phyloP scores from a whole-genome alignment of 1,140 invertebrate genomes.

The Cydia pomonella region DNA sequence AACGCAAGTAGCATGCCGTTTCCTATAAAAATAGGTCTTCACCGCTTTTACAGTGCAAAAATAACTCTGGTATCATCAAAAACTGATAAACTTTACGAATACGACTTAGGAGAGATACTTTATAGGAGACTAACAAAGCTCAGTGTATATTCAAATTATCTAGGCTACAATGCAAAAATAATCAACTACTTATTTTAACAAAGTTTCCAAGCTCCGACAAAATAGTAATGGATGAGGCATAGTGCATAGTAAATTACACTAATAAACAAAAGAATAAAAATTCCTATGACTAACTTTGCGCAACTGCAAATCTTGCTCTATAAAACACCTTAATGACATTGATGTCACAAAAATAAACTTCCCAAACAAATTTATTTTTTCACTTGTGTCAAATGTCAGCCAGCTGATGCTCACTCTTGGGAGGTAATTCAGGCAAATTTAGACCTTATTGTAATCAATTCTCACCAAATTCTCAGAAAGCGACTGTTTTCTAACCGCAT shows the following conservation, averaged over 20 bases:
- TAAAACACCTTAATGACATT: slow-evolving; percentile 20
- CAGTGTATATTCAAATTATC: neutral
- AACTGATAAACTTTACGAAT: slow-evolving; percentile 27
- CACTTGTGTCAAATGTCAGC: neutral
- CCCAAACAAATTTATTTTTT: slow-evolving; percentile 14
- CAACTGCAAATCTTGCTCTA: neutral
- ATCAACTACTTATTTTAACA: neutral
- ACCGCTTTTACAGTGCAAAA: slow-evolving; percentile 25
- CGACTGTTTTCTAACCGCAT: neutral
- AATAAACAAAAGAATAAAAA: neutral
- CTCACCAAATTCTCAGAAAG: neutral
- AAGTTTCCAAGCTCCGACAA: neutral
- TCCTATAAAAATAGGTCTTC: slow-evolving; percentile 31
- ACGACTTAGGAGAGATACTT: neutral
- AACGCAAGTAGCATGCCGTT: slow-evolving; percentile 10
- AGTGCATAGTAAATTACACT: neutral
- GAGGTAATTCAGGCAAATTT: neutral
- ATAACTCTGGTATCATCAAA: slow-evolving; percentile 30
- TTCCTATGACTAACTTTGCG: slow-evolving; percentile 23
- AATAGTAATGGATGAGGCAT: neutral
- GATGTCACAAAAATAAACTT: slow-evolving; percentile 27
- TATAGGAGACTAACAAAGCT: neutral
- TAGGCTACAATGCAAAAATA: neutral
- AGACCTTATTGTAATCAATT: neutral
- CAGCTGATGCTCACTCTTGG: neutral